These are phyloP conservation scores for Bombus pyrosoma DNA, from an alignment of 1,140 invertebrate genomes.

Conservation along the genomic window DNA sequence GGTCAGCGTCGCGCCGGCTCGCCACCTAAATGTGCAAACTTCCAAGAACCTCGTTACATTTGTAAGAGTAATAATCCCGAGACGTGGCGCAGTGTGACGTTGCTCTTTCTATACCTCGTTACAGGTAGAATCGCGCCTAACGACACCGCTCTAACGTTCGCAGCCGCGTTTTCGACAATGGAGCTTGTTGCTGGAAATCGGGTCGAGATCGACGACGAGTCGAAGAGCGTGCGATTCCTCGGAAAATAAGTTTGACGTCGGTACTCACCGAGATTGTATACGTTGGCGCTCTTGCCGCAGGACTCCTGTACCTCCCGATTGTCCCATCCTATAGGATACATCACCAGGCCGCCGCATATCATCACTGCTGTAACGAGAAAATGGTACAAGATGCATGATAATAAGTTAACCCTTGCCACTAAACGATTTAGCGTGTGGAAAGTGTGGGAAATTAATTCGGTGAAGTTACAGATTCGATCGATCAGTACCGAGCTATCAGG, in stretches of 20 bases:
- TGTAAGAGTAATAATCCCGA: too few species aligned
- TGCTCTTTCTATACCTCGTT: neutral
- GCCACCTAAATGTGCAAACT: too few species aligned
- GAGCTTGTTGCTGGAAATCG: neutral
- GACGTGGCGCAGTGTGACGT: too few species aligned
- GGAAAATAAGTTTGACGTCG: neutral
- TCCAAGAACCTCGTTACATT: too few species aligned
- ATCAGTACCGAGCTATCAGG: too few species aligned
- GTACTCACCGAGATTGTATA: constrained; percentile 86
- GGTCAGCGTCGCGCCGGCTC: too few species aligned
- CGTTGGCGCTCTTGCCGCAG: constrained; percentile 85
- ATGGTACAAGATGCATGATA: neutral
- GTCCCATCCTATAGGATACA: constrained; percentile 89
- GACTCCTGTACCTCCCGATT: constrained; percentile 87
- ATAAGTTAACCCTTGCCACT: too few species aligned
- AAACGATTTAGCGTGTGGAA: too few species aligned
- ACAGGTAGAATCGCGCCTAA: neutral
- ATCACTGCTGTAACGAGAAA: constrained; percentile 84
- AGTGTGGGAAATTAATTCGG: too few species aligned
- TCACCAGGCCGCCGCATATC: constrained; percentile 84
- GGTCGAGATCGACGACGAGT: neutral
- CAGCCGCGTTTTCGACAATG: too few species aligned
- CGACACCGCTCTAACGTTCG: neutral
- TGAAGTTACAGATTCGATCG: too few species aligned
- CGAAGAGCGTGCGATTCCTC: too few species aligned